Evolutionary conservation across 2,797 vertebrate genomes (phyloP).

Genomic region (Meriones psammophilus): DNA sequence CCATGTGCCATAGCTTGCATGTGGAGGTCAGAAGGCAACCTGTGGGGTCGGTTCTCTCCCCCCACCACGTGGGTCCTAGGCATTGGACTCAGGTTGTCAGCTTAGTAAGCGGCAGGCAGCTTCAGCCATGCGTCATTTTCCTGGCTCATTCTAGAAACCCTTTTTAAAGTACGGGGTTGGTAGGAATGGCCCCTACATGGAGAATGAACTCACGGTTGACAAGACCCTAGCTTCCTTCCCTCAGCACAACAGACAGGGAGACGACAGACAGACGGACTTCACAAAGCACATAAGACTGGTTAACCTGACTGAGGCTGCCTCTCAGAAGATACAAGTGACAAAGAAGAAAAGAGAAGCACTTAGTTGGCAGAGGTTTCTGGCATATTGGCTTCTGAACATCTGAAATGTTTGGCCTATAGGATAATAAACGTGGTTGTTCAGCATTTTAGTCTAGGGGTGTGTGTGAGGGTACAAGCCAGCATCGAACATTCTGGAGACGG

Average conservation of each 20-base stretch:
- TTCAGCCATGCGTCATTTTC: background rate
- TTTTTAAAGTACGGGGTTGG: background rate
- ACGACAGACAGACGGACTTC: background rate
- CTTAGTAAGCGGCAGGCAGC: background rate
- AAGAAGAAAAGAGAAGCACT: too few species aligned
- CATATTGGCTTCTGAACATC: background rate
- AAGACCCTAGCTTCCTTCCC: background rate
- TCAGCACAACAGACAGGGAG: background rate
- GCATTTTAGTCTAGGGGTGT: background rate
- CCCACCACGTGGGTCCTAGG: background rate
- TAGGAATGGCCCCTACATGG: background rate
- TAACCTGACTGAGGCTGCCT: background rate
- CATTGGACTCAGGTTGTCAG: background rate
- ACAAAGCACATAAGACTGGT: background rate
- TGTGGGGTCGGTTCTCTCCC: background rate
- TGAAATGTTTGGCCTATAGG: background rate
- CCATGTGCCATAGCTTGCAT: background rate
- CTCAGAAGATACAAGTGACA: background rate
- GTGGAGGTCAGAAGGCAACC: background rate
- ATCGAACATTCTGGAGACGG: too few species aligned
- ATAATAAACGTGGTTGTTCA: fast-evolving
- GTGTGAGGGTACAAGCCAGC: fast-evolving
- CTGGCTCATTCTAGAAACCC: background rate
- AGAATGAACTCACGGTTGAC: background rate
- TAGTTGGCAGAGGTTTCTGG: background rate